Conservation (phyloP, 2,113 vertebrate species). For the Pandion haliaetus region DNA sequence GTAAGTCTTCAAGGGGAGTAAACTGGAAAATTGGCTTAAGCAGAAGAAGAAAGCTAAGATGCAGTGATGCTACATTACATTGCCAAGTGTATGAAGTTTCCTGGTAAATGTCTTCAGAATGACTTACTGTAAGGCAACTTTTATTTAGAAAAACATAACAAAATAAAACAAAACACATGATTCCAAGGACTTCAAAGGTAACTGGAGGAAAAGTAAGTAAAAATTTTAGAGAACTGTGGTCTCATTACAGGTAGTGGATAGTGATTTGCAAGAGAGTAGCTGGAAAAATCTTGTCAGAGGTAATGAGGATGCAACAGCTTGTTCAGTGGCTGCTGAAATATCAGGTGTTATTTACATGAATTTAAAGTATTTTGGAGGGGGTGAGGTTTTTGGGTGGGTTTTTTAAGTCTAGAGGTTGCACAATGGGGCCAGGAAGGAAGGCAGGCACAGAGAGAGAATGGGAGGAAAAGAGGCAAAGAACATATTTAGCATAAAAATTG, state of each 20-base stretch:
- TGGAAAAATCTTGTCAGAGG: background rate
- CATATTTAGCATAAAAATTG: background rate
- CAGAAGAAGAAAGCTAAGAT: background rate
- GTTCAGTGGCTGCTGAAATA: background rate
- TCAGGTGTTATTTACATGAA: background rate
- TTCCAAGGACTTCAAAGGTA: background rate
- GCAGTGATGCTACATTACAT: background rate
- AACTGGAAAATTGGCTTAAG: background rate
- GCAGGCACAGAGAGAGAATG: background rate
- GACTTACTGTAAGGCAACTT: background rate
- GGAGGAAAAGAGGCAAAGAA: slow-evolving; percentile 19
- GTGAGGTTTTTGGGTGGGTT: background rate
- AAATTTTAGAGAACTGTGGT: background rate
- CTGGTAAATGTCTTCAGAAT: background rate
- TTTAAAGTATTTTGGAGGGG: background rate
- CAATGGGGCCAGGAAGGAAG: slow-evolving; percentile 20
- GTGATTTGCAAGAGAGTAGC: background rate
- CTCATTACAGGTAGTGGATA: background rate
- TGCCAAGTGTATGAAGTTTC: background rate
- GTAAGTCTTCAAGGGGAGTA: background rate
- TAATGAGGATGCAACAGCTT: background rate
- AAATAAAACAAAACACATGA: background rate
- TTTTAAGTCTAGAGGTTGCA: background rate
- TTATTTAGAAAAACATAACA: background rate
- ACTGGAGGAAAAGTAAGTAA: background rate